Conservation (phyloP, 2,797 vertebrate species). For the Microtus californicus region DNA sequence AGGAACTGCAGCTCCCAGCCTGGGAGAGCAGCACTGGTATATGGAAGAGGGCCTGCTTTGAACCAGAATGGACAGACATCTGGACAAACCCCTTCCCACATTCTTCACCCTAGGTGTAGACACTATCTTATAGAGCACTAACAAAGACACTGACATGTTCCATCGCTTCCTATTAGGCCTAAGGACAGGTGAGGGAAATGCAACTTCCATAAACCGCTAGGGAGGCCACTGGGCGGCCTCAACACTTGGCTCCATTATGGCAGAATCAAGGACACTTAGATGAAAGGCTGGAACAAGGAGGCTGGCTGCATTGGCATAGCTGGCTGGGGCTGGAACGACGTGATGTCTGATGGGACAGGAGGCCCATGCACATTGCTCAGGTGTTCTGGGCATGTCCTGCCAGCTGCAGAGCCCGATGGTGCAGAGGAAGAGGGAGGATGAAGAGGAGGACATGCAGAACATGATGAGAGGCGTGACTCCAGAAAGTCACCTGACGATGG, state of each 20-base stretch:
- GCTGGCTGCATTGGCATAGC: fast-evolving
- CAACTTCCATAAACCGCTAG: fast-evolving
- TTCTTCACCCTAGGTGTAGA: fast-evolving
- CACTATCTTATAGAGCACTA: too few species aligned
- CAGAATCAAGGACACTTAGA: neutral
- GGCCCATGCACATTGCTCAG: neutral
- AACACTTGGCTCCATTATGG: neutral
- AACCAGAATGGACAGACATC: fast-evolving
- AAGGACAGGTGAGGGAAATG: neutral
- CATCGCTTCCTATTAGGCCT: fast-evolving
- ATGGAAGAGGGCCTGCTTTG: neutral
- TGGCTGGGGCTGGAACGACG: neutral
- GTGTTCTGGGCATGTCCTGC: too few species aligned
- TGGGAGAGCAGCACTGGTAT: fast-evolving
- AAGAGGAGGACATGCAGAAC: slow-evolving; percentile 96
- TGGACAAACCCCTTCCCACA: neutral
- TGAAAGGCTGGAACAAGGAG: neutral
- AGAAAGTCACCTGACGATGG: slow-evolving; percentile 97
- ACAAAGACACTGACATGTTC: neutral
- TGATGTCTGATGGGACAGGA: neutral
- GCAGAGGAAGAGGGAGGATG: slow-evolving; percentile 96
- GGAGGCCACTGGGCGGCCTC: neutral
- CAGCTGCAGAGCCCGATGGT: slow-evolving; percentile 87
- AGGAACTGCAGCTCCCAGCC: fast-evolving
- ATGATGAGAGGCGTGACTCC: slow-evolving; percentile 98